A percentile compares a stretch with the other conserved stretches of the same genome.
phyloP scores from a whole-genome alignment of 2,113 vertebrate species.

The Bucco capensis region DNA sequence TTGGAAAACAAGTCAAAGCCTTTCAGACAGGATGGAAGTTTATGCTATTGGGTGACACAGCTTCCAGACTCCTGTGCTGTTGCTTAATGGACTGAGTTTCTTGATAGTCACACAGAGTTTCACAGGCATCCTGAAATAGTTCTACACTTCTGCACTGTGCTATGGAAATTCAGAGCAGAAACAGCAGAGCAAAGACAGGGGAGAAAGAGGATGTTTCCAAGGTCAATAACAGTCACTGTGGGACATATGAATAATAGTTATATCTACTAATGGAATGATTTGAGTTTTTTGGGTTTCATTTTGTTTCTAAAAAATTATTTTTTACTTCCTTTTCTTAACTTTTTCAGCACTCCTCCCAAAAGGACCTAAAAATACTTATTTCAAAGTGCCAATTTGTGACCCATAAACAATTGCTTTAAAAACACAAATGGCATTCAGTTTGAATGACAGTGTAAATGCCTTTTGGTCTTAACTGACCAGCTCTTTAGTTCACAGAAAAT shows the following conservation, averaged over 20 bases:
- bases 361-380: background rate
- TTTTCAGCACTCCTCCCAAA: background rate
- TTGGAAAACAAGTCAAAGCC: background rate
- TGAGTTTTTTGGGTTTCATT: background rate
- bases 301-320: background rate
- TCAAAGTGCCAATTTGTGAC: background rate
- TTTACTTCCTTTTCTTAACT: background rate
- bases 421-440: background rate
- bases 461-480: background rate
- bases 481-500: background rate
- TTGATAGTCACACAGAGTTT: background rate
- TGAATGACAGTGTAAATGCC: background rate
- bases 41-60: background rate
- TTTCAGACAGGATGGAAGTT: background rate
- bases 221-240: background rate
- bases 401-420: background rate
- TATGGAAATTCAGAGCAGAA: background rate
- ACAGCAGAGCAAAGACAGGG: background rate
- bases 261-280: background rate
- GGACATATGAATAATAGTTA: fast-evolving
- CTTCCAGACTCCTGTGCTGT: background rate
- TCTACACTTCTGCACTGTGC: background rate
- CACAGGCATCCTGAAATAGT: background rate
- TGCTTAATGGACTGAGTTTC: background rate
- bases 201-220: background rate